Evolutionary conservation across 2,888 invertebrate species (phyloP), one percentile per base, ranked within the genome.

Genomic region (Ectemnius continuus): DNA sequence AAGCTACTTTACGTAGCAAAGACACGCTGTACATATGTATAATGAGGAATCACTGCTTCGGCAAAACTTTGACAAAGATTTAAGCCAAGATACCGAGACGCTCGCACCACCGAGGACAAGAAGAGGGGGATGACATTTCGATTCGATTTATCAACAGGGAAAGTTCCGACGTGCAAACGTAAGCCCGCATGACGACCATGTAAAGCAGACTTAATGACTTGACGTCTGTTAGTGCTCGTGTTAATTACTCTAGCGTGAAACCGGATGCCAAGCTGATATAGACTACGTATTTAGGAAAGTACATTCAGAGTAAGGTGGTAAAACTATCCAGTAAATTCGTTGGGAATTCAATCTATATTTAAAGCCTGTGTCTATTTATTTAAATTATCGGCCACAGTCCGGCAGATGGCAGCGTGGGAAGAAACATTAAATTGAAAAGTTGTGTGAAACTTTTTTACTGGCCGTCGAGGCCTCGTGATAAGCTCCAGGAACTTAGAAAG

Each of bases 381-480:
- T 28, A 47, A 63, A 67, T 66, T 57, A 64, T 8, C 47, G 52
- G 23, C n/a, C 36, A 23, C 48, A 20, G 48, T 14, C 60, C 45
- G 36, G 45, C 20, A 56, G 64, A 59, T 36, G 8, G 59, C 36
- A 48, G 65, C 48, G 45, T 58, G 48, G 61, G 61, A 48, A 59
- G 48, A 52, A 45, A 75, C 67, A 79, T 79, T 69, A 75, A 78
- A 79, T 78, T 79, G 78, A 67, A 79, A 79, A 78, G 78, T 79
- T 79, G n/a, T n/a, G 58, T 28, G 13, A 14, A 45, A 26, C n/a
- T 62, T 63, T 56, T 61, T 28, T 6, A 48, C 18, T 46, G 61
- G 20, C 14, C n/a, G 36, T 13, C 57, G 36, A 6, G 36, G 36
- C 61, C 67, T 69, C 65, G n/a, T 56, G 20, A 16, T n/a, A 46